These are phyloP conservation scores for Notospermus geniculatus DNA, from an alignment of 1,140 invertebrate species.

Conservation along the genomic window DNA sequence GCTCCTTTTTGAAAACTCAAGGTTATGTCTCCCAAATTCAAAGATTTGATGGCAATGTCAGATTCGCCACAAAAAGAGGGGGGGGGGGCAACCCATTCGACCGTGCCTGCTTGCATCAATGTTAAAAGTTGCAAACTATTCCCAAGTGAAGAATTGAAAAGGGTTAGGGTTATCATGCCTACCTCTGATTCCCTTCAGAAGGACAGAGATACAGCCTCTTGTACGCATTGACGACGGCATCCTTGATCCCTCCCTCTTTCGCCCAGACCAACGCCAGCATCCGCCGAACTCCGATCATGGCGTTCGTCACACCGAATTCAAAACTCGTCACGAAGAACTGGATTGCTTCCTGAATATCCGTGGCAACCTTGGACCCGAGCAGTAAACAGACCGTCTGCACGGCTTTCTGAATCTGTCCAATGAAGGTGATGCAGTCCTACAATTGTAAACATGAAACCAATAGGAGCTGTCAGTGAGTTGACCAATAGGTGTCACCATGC, in stretches of 20 bases:
- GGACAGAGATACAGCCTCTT: constrained; percentile 64
- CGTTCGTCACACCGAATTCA: constrained; percentile 72
- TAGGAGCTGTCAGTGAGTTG: background rate
- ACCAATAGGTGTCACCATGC: no score
- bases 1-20: no score
- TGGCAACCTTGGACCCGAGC: constrained; percentile 70
- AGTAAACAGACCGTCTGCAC: constrained; percentile 71
- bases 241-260: constrained; percentile 64
- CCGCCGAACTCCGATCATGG: constrained; percentile 68
- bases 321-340: constrained; percentile 75
- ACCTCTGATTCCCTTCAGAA: constrained; percentile 41
- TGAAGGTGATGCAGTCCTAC: constrained; percentile 67
- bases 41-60: no score
- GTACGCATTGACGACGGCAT: constrained; percentile 66
- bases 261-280: constrained; percentile 77
- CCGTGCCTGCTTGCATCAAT: no score
- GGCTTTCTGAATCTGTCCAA: constrained; percentile 65
- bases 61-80: no score
- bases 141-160: background rate
- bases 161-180: background rate
- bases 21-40: no score
- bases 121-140: no score
- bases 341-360: constrained; percentile 80
- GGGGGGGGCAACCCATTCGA: no score
- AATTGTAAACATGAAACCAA: no score